Evolutionary conservation across 1,140 invertebrate species (phyloP).

Genomic region (Drosophila kohkoa): DNA sequence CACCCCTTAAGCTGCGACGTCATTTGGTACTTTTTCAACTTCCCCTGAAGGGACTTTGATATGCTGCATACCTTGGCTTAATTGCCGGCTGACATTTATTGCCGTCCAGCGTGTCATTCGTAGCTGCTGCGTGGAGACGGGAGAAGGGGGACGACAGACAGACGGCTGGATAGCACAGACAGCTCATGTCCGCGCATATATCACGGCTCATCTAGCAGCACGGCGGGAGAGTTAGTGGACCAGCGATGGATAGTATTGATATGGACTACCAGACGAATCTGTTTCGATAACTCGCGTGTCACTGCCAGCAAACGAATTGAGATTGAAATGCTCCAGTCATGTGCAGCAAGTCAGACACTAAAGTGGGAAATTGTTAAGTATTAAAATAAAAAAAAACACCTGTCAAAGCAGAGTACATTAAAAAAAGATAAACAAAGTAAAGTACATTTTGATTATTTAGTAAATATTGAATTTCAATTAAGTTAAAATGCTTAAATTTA

Average conservation of each 20-base stretch:
- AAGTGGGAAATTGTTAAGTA: background rate
- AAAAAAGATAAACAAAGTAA: too few species aligned
- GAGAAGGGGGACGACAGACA: background rate
- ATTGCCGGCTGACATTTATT: constrained; percentile 69
- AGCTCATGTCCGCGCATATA: constrained; percentile 41
- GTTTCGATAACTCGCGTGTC: constrained; percentile 47
- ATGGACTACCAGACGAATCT: constrained; percentile 37
- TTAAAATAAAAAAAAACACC: background rate
- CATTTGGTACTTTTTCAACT: constrained; percentile 41
- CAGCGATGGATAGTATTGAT: constrained; percentile 28
- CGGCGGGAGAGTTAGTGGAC: constrained; percentile 10
- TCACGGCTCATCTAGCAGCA: constrained; percentile 26
- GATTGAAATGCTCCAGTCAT: constrained; percentile 14
- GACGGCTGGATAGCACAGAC: background rate
- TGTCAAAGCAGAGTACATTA: background rate
- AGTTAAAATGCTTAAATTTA: too few species aligned
- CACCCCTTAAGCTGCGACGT: constrained; percentile 49
- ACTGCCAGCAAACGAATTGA: constrained; percentile 18
- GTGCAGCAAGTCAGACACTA: background rate
- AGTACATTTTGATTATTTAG: too few species aligned
- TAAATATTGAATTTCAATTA: too few species aligned
- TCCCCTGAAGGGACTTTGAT: constrained; percentile 11
- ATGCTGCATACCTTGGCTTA: constrained; percentile 37
- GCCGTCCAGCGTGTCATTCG: constrained; percentile 53
- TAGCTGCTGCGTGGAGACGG: background rate